Evolutionary conservation across 2,888 invertebrate species (phyloP), one percentile per base, ranked within the genome.

Genomic region (Drosophila planitibia): DNA sequence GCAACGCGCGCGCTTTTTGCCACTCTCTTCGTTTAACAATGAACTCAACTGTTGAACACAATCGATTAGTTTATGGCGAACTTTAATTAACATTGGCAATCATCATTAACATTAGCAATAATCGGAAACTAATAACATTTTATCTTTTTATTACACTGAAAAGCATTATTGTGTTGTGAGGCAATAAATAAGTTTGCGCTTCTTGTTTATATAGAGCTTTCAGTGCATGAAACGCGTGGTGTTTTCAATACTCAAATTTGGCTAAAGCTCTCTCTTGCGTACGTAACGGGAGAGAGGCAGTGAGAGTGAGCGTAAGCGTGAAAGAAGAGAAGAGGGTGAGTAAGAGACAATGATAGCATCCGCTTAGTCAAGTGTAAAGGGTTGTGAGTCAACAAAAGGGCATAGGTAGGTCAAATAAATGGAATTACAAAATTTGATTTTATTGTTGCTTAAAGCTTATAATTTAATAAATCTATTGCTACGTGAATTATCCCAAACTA

Each of bases 171-270:
- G 58, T 77, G 22, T 41, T 62, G 72, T 71, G 33, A 41, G 33
- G 6, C 7, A 32, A 16, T 19, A 14, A 30, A 57, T 80, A 74
- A 78, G 82, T 70, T 39, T 44, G 30, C 12, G 51, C 61, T 61
- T 62, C 62, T 84, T 85, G 82, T 69, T 81, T 74, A 64, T 60
- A 28, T 22, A 61, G 61, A 86, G 84, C 84, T 82, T 66, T 69
- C 2, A 16, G 64, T 64, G 68, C 58, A 51, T 54, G 41, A 58
- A 64, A 68, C 82, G 84, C 76, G 74, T 86, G 86, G 84, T 84
- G 74, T 72, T 74, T 81, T 19, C 9, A 32, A 16, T 32, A 52
- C 33, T 33, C 47, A 51, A 51, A 41, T 25, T 28, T 47, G 14
- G 22, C 19, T 2, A 64, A 54, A 67, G 74, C 35, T 61, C 47